These are phyloP conservation scores for Tribolium castaneum DNA, from an alignment of 1,140 invertebrate species.

Conservation along the genomic window DNA sequence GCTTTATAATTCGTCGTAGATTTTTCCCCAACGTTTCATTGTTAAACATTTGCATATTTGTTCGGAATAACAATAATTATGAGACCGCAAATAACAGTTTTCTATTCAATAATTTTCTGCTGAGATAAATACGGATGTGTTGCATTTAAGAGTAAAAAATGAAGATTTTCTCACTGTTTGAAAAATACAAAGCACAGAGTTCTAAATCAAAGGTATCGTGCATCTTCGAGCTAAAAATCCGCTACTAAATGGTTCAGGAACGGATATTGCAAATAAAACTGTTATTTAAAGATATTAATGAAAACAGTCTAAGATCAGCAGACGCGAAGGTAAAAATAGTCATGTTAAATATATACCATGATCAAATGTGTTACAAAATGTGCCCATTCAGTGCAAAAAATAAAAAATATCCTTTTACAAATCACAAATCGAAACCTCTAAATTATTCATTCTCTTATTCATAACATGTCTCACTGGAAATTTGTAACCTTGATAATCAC, in stretches of 20 bases:
- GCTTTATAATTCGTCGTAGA: not conserved
- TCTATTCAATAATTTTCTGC: no score
- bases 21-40: not conserved
- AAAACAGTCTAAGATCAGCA: constrained; percentile 39
- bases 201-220: not conserved
- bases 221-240: not conserved
- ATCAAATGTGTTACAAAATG: constrained; percentile 37
- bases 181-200: no score
- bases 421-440: not conserved
- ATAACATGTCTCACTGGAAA: no score
- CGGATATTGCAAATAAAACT: constrained; percentile 41
- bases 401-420: not conserved
- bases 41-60: not conserved
- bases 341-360: constrained; percentile 35
- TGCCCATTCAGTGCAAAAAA: constrained; percentile 9
- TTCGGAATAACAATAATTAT: not conserved
- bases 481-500: not conserved
- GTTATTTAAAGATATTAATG: constrained; percentile 42
- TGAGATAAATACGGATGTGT: no score
- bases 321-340: constrained; percentile 19
- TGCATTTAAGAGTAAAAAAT: no score
- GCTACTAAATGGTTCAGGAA: not conserved
- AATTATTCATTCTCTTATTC: not conserved
- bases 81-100: no score
- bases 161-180: no score